A percentile compares a stretch with the other conserved stretches of the same genome.
These are phyloP conservation scores for Heterotis niloticus DNA, from an alignment of 2,113 vertebrate genomes.

Conservation along the genomic window DNA sequence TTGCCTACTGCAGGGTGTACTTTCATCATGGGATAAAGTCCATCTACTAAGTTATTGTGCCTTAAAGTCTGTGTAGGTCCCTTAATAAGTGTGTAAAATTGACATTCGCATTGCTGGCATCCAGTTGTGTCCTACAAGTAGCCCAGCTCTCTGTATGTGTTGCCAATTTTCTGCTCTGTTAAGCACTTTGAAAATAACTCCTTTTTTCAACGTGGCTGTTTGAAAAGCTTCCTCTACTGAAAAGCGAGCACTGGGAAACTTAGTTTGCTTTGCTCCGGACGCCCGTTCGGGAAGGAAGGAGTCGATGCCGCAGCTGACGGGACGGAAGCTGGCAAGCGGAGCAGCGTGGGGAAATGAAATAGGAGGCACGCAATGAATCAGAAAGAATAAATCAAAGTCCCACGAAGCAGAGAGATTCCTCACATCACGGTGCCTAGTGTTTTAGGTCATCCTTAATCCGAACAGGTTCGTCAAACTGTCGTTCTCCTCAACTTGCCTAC, in stretches of 20 bases:
- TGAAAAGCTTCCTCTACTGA: constrained; percentile 66
- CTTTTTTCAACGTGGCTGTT: constrained; percentile 61
- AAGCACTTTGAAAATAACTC: constrained; percentile 46
- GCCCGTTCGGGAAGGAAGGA: constrained; percentile 44
- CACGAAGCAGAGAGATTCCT: constrained; percentile 39
- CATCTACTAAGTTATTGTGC: too few species aligned
- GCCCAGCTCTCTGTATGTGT: too few species aligned
- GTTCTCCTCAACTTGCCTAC: constrained; percentile 46
- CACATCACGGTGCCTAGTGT: constrained; percentile 51
- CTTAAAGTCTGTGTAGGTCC: too few species aligned
- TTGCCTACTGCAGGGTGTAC: background rate
- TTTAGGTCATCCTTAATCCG: constrained; percentile 4
- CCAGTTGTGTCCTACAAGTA: background rate
- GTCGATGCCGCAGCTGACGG: constrained; percentile 25
- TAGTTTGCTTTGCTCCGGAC: constrained; percentile 50
- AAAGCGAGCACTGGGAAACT: constrained; percentile 32
- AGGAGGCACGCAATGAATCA: constrained; percentile 58
- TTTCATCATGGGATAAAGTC: background rate
- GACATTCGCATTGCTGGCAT: background rate
- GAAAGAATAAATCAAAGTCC: constrained; percentile 59
- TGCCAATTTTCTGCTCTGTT: constrained; percentile 26
- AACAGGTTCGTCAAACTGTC: constrained; percentile 44
- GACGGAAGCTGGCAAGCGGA: constrained; percentile 19
- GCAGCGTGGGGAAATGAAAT: constrained; percentile 51
- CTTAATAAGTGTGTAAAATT: too few species aligned